phyloP scores from a whole-genome alignment of 2,888 invertebrate species.

The Heliconius cydno region DNA sequence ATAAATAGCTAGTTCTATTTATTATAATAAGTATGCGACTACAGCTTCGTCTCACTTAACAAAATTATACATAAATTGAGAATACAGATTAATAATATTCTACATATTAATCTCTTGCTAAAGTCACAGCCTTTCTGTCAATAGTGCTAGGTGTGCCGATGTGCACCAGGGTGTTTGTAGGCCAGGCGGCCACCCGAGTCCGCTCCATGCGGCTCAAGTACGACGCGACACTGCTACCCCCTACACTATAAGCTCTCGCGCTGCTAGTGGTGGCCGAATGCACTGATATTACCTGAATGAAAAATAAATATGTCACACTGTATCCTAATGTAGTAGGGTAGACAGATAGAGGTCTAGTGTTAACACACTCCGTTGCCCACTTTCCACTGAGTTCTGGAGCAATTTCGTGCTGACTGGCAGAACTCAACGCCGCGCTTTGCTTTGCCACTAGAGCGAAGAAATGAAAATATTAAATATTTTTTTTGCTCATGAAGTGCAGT shows the following conservation, averaged over 20 bases:
- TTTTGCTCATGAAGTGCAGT: too few relatives aligned
- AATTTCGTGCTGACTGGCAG: too few relatives aligned
- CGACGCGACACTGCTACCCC: slow-evolving; percentile 59
- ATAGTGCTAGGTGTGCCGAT: slow-evolving; percentile 67
- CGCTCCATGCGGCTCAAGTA: slow-evolving; percentile 65
- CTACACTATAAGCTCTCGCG: slow-evolving; percentile 55
- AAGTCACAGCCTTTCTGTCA: slow-evolving; percentile 57
- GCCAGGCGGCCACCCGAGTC: slow-evolving; percentile 60
- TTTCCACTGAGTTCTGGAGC: too few relatives aligned
- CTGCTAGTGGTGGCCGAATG: slow-evolving; percentile 66
- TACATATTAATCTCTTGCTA: slow-evolving; percentile 58
- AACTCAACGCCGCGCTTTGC: too few relatives aligned
- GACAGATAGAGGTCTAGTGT: too few relatives aligned
- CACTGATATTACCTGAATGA: slow-evolving; percentile 69
- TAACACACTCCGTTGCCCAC: too few relatives aligned
- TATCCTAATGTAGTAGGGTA: too few relatives aligned
- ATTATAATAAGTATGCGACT: not conserved
- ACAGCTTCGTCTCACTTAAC: not conserved
- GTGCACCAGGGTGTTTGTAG: slow-evolving; percentile 62
- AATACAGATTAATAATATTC: not conserved
- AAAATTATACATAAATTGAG: not conserved
- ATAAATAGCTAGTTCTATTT: not conserved
- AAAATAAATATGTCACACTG: not conserved
- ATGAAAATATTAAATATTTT: not conserved
- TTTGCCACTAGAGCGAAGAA: not conserved